Conservation (phyloP, 2,888 invertebrate genomes). For the Xestia ashworthii region DNA sequence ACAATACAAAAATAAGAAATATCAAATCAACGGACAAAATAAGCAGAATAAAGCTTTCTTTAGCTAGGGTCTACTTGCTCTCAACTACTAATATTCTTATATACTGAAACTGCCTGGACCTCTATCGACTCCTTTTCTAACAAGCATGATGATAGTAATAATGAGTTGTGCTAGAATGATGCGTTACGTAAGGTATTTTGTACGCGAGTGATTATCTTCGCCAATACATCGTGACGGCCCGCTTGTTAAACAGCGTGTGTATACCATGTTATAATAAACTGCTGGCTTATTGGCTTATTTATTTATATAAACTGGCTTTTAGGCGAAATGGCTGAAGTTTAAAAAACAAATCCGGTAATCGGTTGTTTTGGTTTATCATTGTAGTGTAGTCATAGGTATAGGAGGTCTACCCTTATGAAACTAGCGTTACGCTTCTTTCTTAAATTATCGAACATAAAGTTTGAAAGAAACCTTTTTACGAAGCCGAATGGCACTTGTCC, state of each 20-base stretch:
- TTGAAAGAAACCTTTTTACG: no score
- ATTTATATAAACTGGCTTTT: slow-evolving; percentile 13
- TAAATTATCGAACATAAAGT: neutral
- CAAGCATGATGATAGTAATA: slow-evolving; percentile 6
- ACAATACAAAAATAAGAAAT: no score
- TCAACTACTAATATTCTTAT: neutral
- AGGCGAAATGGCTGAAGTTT: neutral
- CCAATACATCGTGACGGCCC: slow-evolving; percentile 73
- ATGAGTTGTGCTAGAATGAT: slow-evolving; percentile 52
- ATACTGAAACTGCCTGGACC: neutral
- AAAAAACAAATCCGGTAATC: neutral
- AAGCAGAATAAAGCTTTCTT: neutral
- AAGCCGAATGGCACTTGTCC: no score
- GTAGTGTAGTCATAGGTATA: no score
- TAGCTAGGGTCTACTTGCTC: neutral
- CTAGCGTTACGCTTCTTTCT: neutral
- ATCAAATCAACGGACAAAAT: neutral
- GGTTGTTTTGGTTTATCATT: neutral
- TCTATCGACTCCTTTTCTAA: neutral
- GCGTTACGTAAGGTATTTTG: slow-evolving; percentile 56
- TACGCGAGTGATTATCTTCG: slow-evolving; percentile 64
- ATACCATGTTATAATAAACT: slow-evolving; percentile 34
- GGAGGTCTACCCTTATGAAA: neutral
- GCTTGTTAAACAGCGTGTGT: slow-evolving; percentile 47
- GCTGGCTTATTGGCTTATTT: slow-evolving; percentile 21